These are phyloP conservation scores for Thaleichthys pacificus DNA, from an alignment of 2,797 vertebrate species.

Conservation along the genomic window DNA sequence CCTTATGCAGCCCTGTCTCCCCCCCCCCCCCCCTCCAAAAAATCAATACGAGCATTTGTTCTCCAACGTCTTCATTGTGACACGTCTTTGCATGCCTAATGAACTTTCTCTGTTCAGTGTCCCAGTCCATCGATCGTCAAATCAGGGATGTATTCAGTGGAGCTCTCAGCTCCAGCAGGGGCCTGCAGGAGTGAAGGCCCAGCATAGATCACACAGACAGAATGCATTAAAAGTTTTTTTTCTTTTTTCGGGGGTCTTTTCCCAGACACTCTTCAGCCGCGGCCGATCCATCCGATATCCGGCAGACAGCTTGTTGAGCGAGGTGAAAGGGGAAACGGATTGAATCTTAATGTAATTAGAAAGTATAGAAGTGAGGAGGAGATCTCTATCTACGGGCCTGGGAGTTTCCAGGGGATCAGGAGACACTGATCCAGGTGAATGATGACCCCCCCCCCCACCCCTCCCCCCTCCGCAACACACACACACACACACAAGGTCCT, in stretches of 20 bases:
- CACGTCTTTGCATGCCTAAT: constrained; percentile 61
- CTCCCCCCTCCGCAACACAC: background rate
- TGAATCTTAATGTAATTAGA: constrained; percentile 61
- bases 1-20: constrained; percentile 9
- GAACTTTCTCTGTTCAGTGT: constrained; percentile 47
- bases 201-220: constrained; percentile 50
- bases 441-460: background rate
- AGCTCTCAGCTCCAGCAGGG: constrained; percentile 26
- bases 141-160: constrained; percentile 42
- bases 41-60: constrained; percentile 59
- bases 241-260: constrained; percentile 27
- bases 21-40: constrained; percentile 18
- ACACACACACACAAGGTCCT: too few relatives aligned
- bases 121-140: constrained; percentile 51
- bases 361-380: constrained; percentile 19
- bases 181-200: background rate
- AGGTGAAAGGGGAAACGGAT: constrained; percentile 41
- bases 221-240: constrained; percentile 35
- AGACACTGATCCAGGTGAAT: constrained; percentile 28
- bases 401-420: constrained; percentile 24
- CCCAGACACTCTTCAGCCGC: constrained; percentile 2
- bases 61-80: constrained; percentile 55
- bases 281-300: constrained; percentile 42
- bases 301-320: constrained; percentile 46
- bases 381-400: constrained; percentile 30